Evolutionary conservation across 2,797 vertebrate species (phyloP), one percentile per base, ranked within the genome.

Genomic region (Cygnus olor): DNA sequence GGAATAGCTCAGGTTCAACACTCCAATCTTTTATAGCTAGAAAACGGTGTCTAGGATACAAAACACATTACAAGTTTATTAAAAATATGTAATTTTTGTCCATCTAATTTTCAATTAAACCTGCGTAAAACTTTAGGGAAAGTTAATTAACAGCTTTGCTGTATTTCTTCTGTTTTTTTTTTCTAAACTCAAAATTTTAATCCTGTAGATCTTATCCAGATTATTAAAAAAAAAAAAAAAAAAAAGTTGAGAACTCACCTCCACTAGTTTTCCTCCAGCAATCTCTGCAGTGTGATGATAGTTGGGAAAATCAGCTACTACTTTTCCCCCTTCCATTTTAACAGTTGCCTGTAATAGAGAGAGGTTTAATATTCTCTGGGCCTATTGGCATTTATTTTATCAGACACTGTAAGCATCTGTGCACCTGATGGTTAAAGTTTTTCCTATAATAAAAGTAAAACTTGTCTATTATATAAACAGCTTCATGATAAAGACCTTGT

Each of bases 201-300:
- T 21, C 20, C 32, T 93, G n/a, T 11, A 81, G 12, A 21, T 83
- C 22, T 65, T 65, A 64, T 10, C 53, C 11, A 49, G 49, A 14
- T 56, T 56, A 11, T 56, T 56, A 36, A 36, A 36, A 36, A 36
- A 27, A 53, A 53, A 28, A 27, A 27, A 38, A 21, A 45, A 47
- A 49, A 24, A 49, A 53, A 27, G 24, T 27, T 74, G 40, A 24
- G 44, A 54, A 91, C 98, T 98, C 86, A 99, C 99, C 98, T 99
- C 99, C 3, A 99, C 83, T 54, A 99, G 98, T 81, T 99, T 99
- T 78, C 98, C 99, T 19, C 98, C 99, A 27, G 78, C 95, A 79
- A 99, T 97, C 98, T 99, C 99, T 32, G 98, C 96, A 82, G 98
- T 98, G 85, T 99, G 98, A 72, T 74, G 96, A 96, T 99, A 99